Conservation (phyloP, 2,888 invertebrate genomes). For the Eilema griseolum region DNA sequence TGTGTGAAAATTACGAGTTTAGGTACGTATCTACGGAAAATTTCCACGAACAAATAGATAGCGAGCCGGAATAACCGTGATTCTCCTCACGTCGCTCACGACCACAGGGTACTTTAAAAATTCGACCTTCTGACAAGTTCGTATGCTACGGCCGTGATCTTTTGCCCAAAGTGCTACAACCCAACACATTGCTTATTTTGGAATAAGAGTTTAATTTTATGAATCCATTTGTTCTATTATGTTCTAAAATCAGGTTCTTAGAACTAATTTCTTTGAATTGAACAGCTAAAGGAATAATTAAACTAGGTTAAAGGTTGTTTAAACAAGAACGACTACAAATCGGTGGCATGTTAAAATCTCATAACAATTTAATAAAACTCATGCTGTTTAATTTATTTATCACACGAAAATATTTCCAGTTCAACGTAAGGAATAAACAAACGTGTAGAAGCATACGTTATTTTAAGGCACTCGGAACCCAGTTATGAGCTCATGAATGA, state of each 20-base stretch:
- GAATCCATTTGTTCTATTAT: not conserved
- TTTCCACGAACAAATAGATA: slow-evolving; percentile 59
- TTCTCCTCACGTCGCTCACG: slow-evolving; percentile 72
- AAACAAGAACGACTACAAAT: not conserved
- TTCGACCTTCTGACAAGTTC: slow-evolving; percentile 58
- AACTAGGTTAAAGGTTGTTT: not conserved
- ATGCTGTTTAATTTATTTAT: not conserved
- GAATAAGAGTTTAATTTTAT: slow-evolving; percentile 41
- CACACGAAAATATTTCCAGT: not conserved
- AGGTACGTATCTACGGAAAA: slow-evolving; percentile 56
- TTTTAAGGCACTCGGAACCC: not conserved
- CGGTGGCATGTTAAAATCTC: not conserved
- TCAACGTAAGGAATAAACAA: not conserved
- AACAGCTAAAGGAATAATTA: not conserved
- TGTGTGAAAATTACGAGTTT: slow-evolving; percentile 74
- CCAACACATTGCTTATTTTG: slow-evolving; percentile 43
- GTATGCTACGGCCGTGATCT: slow-evolving; percentile 49
- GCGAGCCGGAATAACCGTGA: slow-evolving; percentile 59
- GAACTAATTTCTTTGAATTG: not conserved
- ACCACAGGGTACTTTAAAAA: slow-evolving; percentile 71
- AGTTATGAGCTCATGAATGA: slow-evolving; percentile 1
- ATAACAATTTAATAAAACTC: not conserved
- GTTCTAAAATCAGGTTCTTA: not conserved
- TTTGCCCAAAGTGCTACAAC: slow-evolving; percentile 55
- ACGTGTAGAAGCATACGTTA: not conserved